Base-by-base conservation (phyloP, 2,888 invertebrate species). In the Ptychoptera albimana region DNA sequence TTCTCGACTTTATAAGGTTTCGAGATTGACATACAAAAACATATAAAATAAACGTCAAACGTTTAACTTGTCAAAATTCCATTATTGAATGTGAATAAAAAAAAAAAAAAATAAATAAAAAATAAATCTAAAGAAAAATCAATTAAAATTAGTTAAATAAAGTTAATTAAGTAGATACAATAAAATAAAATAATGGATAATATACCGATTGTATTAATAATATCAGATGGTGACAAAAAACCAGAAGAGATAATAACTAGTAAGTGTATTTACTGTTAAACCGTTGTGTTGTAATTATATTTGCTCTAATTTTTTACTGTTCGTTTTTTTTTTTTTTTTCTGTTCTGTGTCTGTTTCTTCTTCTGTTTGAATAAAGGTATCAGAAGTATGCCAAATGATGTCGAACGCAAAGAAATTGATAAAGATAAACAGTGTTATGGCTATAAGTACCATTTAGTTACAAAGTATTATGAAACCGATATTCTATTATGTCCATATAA, bases 401-500 rank as follows among this genome's bases (percentile, higher is more conserved):
- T 15, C 12, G 42, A 42, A 34, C 15, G 34, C 16, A 34, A 42
- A n/a, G 30, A 35, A 12, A n/a, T 42, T 8, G 42, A 42, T 23
- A 34, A 34, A 16, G 42, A 42, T 6, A n/a, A 15, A 16, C 16
- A 35, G 16, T 23, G 23, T 30, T 30, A 30, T 42, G 54, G 53
- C 2, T 56, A 51, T 46, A 50, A 51, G 40, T 51, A 52, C 39
- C 47, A 53, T 35, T 43, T 55, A 35, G 49, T 47, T 1, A 55
- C 55, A 23, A 56, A 56, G 46, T 56, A 56, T 40, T 56, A 55
- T 43, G 50, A 52, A 43, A 52, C 53, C 36, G 50, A 54, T 36
- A 44, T 56, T 8, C 42, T 51, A 5, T 44, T 56, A 4, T 47
- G 53, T 5, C 54, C 55, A 9, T 49, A 50, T 5, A 50, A 52